Base-by-base conservation (phyloP, 37 sponge, comb jelly and placozoan species). In the Hormiphora californensis region DNA sequence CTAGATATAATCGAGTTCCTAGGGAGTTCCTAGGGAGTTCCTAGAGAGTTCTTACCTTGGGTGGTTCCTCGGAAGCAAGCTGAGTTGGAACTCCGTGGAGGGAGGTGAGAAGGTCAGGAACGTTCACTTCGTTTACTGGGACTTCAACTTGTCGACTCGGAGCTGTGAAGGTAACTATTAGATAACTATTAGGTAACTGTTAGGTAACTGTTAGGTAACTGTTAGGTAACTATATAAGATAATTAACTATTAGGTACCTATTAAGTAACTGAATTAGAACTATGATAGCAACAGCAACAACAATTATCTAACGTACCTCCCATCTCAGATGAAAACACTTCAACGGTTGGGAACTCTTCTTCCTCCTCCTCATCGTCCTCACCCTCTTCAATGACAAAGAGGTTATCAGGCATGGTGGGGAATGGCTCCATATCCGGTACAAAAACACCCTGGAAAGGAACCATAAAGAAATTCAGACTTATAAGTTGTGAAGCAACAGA, bases 361-460 rank as follows among this genome's bases (percentile, higher is more conserved):
- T 19, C 46, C 23, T 73, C 81, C 3, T 57, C 46, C 44, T 73
- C 81, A 21, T 19, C 46, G 17, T 73, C 81, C 3, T 57, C 17
- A 12, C 27, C 61, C 35, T 73, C 81, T 21, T 73, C 81, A 73
- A 73, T 73, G 25, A 73, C 81, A 73, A 73, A 73, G 1, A 73
- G 25, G 46, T 73, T 73, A 33, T 73, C 81, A 40, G 81, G 46
- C 32, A 73, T 33, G 17, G 27, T 28, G 7, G 81, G 81, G 23
- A 73, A 73, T 0, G 81, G 46, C 21, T 39, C 81, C 8, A 73
- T 36, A 15, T 73, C 81, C 21, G 81, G 81, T 21, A 19, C 25
- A 40, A 73, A 73, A 15, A 73, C 35, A 28, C 46, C 38, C 81
- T 73, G 68, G 25, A 57, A 3, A 30, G 25, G 5, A 57, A 57